Conservation (phyloP, 2,888 invertebrate genomes). For the Tipula helvola region DNA sequence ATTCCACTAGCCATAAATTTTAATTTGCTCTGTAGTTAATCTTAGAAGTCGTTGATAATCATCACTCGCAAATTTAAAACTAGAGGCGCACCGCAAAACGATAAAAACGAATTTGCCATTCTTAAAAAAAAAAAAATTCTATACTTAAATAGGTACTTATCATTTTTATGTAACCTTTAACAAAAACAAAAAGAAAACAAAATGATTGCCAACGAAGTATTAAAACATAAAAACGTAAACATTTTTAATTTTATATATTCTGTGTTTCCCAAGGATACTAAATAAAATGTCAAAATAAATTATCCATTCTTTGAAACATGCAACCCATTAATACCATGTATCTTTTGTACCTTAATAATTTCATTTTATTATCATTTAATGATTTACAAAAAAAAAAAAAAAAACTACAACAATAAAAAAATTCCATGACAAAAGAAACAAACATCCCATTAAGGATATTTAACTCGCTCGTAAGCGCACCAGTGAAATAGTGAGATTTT, state of each 20-base stretch:
- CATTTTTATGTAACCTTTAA: neutral
- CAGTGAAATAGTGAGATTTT: neutral
- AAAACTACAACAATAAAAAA: neutral
- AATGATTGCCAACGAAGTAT: neutral
- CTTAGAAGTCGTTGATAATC: no score
- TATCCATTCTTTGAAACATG: neutral
- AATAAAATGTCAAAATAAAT: conserved; percentile 4
- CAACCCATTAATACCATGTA: neutral
- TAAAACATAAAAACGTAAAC: neutral
- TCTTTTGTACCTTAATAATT: conserved; percentile 4
- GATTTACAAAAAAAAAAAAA: neutral
- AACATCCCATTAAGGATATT: neutral
- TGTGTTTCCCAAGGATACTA: neutral
- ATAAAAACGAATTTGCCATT: no score
- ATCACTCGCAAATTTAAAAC: no score
- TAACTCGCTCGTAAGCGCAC: neutral
- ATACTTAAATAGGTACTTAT: neutral
- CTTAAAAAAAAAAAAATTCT: neutral
- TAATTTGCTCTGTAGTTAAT: no score
- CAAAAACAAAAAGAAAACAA: neutral
- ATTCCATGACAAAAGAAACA: neutral
- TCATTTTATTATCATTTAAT: neutral
- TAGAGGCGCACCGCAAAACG: no score
- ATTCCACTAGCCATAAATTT: no score
- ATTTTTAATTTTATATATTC: neutral